These are phyloP conservation scores for Gryllus bimaculatus DNA, from an alignment of 1,140 invertebrate species.

Conservation along the genomic window DNA sequence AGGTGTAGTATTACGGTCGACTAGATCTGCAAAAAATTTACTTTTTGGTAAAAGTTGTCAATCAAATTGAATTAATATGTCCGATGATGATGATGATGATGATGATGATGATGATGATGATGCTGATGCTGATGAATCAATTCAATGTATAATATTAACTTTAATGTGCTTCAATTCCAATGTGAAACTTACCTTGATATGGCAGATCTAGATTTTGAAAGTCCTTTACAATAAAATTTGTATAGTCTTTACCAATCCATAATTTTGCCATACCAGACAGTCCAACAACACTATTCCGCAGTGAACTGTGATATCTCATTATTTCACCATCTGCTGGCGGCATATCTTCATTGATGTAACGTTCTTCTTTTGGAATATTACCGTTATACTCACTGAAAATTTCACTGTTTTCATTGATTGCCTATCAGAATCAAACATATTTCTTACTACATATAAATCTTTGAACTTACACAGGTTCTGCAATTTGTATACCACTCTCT, in stretches of 20 bases:
- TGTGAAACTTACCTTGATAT: slow-evolving; percentile 54
- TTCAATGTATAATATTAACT: too few relatives aligned
- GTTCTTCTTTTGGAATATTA: not conserved
- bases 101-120: too few relatives aligned
- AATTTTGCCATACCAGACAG: slow-evolving; percentile 49
- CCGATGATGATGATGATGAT: too few relatives aligned
- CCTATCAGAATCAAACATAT: too few relatives aligned
- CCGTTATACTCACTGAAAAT: not conserved
- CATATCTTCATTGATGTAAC: slow-evolving; percentile 14
- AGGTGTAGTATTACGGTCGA: slow-evolving; percentile 77
- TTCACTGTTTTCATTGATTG: not conserved
- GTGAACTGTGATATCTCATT: slow-evolving; percentile 24
- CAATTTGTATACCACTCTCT: not conserved
- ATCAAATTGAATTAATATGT: too few relatives aligned
- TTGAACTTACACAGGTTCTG: not conserved
- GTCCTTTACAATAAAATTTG: slow-evolving; percentile 97
- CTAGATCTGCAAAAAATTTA: slow-evolving; percentile 56
- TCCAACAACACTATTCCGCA: not conserved
- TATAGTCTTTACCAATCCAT: slow-evolving; percentile 98
- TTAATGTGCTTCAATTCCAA: not conserved
- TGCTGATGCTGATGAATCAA: too few relatives aligned
- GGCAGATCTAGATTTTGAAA: slow-evolving; percentile 85
- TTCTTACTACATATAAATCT: too few relatives aligned
- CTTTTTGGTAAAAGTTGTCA: not conserved
- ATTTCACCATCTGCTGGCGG: slow-evolving; percentile 24